These are phyloP conservation scores for Leuctra nigra DNA, from an alignment of 2,888 invertebrate species.

Conservation along the genomic window DNA sequence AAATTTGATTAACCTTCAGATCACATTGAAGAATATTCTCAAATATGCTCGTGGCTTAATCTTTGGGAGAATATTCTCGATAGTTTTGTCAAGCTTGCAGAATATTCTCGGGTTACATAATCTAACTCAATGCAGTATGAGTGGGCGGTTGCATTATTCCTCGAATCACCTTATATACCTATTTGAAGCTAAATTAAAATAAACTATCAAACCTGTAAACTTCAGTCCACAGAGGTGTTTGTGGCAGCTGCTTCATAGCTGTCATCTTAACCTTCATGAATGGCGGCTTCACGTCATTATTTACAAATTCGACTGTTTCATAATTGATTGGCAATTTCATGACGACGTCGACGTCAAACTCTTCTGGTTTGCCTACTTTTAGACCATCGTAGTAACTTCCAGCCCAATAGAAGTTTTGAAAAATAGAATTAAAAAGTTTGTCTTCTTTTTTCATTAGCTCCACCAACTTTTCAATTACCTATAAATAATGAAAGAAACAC, in stretches of 20 bases:
- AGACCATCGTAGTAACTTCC: conserved; percentile 57
- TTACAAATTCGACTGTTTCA: conserved; percentile 7
- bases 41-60: too few relatives aligned
- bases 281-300: background rate
- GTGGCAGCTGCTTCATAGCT: background rate
- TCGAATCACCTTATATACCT: too few relatives aligned
- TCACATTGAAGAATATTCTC: too few relatives aligned
- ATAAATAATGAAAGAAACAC: conserved; percentile 9
- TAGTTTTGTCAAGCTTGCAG: too few relatives aligned
- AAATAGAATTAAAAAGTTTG: conserved; percentile 18
- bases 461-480: conserved; percentile 19
- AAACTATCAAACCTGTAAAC: conserved; percentile 6
- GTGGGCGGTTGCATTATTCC: too few relatives aligned
- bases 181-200: too few relatives aligned
- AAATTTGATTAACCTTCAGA: too few relatives aligned
- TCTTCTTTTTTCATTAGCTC: conserved; percentile 21
- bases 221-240: background rate
- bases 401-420: conserved; percentile 34
- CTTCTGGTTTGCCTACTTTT: conserved; percentile 51
- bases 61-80: too few relatives aligned
- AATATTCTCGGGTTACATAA: too few relatives aligned
- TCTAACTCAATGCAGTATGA: too few relatives aligned
- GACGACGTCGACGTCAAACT: conserved; percentile 54
- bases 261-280: conserved; percentile 1
- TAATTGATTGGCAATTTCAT: conserved; percentile 39